Evolutionary conservation across 2,113 vertebrate genomes (phyloP).

Genomic region (Piprites chloris): DNA sequence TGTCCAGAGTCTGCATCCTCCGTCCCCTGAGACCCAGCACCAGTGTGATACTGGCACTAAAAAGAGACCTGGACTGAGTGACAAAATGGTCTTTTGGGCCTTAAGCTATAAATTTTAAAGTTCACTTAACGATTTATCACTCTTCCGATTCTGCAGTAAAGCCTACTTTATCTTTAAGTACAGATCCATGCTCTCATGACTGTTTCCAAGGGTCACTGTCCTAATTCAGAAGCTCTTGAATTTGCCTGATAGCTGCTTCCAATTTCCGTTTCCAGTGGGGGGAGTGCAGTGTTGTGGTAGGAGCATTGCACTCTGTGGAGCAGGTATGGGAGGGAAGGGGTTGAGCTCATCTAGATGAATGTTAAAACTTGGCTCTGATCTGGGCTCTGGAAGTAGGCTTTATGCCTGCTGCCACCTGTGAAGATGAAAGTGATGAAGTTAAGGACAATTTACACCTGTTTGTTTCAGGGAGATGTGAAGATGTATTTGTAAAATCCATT

Average conservation of each 20-base stretch:
- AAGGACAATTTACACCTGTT: neutral
- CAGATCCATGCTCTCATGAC: neutral
- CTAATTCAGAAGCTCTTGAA: neutral
- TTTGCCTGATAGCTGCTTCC: neutral
- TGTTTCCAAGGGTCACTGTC: neutral
- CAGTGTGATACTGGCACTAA: neutral
- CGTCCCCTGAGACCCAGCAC: neutral
- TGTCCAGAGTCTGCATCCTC: neutral
- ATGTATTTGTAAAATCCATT: rapidly evolving
- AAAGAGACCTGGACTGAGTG: neutral
- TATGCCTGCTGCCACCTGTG: neutral
- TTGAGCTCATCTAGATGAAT: neutral
- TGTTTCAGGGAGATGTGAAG: neutral
- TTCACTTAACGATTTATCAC: neutral
- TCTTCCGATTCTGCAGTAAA: neutral
- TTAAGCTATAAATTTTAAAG: neutral
- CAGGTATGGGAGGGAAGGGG: rapidly evolving
- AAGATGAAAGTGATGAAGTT: neutral
- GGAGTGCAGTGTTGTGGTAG: neutral
- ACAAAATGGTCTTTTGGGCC: neutral
- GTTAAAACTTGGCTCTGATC: neutral
- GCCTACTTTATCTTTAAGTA: neutral
- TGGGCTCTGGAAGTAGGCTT: neutral
- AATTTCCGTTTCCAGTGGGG: neutral
- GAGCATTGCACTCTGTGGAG: neutral